Percentiles rank a stretch among this genome's conserved stretches.
These are phyloP conservation scores for Chelmon rostratus DNA, from an alignment of 2,797 vertebrate species.

Conservation along the genomic window DNA sequence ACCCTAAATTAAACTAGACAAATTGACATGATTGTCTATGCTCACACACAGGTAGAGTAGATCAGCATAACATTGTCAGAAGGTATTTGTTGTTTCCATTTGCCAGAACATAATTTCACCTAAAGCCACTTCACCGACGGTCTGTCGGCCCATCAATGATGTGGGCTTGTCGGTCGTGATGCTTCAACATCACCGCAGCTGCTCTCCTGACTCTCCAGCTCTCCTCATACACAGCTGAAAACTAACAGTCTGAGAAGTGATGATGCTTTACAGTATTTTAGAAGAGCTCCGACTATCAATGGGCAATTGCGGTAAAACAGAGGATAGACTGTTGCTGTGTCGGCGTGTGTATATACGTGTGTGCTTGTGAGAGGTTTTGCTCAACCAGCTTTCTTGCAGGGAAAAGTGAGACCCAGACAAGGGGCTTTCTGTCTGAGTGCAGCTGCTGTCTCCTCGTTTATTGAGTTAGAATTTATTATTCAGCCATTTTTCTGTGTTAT, in stretches of 20 bases:
- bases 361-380: slow-evolving; percentile 49
- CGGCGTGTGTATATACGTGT: slow-evolving; percentile 10
- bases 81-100: slow-evolving; percentile 17
- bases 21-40: neutral
- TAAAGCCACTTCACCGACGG: slow-evolving; percentile 51
- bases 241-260: slow-evolving; percentile 29
- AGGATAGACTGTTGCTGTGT: slow-evolving; percentile 38
- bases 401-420: slow-evolving; percentile 74
- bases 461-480: slow-evolving; percentile 88
- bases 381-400: slow-evolving; percentile 55
- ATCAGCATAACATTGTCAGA: neutral
- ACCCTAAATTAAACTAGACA: neutral
- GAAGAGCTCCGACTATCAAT: slow-evolving; percentile 25
- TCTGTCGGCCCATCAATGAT: slow-evolving; percentile 50
- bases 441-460: slow-evolving; percentile 84
- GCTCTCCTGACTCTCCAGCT: slow-evolving; percentile 42
- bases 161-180: slow-evolving; percentile 42
- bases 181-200: slow-evolving; percentile 55
- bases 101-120: neutral
- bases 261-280: slow-evolving; percentile 40
- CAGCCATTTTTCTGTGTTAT: slow-evolving; percentile 85
- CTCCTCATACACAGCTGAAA: slow-evolving; percentile 19
- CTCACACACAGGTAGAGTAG: neutral
- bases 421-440: slow-evolving; percentile 81
- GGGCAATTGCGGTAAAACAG: slow-evolving; percentile 42